Evolutionary conservation across 2,888 invertebrate genomes (phyloP), one percentile per base, ranked within the genome.

Genomic region (Metalampra italica): DNA sequence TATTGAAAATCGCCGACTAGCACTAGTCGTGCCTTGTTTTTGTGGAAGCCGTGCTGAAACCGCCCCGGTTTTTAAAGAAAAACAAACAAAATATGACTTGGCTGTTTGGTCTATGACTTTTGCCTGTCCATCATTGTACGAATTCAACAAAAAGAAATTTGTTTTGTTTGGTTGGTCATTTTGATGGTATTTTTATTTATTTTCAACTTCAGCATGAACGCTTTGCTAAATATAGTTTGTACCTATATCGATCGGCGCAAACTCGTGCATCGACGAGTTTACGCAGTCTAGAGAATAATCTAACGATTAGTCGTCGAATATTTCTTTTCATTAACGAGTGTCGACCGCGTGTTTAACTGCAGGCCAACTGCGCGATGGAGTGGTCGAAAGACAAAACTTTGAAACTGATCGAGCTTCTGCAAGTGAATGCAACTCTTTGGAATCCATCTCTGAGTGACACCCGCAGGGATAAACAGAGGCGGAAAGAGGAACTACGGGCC

Each of bases 361-460:
- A 11, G 7, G 8, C 32, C 36, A 36, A 36, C 36, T 36, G 53
- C 40, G 56, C 54, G 54, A 88, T 88, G 89, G 89, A 88, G 76
- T 88, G 89, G 89, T 84, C 89, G 8, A 88, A 86, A 66, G 88
- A 86, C 49, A 87, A 76, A 65, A 88, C 89, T 42, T 63, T 89
- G 53, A 87, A 84, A 68, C 71, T 89, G 56, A 83, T 89, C 37
- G 86, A 86, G 56, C 61, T 88, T 55, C 62, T 89, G 51, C 89
- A 89, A 79, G 67, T 79, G 32, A 87, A 87, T 51, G 74, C 87
- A 40, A 74, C 62, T 51, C 55, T 89, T 12, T 88, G 89, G 89
- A 88, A 88, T 57, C 79, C 86, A 7, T 77, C 86, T 7, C 55
- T 85, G 50, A 82, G 87, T 54, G 86, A 87, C 53, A 76, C 81